Percentiles rank a stretch among this genome's conserved stretches.
These are phyloP conservation scores for Lutraria rhynchaena DNA, from an alignment of 1,140 invertebrate species.

Conservation along the genomic window DNA sequence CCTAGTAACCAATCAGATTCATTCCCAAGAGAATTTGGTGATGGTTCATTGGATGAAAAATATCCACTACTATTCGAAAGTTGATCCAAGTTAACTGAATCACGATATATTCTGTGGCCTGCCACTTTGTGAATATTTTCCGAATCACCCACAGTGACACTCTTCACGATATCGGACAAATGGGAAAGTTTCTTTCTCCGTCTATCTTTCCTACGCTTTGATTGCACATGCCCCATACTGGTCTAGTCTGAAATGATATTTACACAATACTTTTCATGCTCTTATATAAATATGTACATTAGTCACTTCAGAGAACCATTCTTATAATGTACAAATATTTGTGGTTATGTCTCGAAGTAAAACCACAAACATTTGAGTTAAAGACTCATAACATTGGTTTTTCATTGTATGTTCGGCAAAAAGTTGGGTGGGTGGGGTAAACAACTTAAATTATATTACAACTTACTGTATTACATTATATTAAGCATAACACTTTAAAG, in stretches of 20 bases:
- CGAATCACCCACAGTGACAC: slow-evolving; percentile 1
- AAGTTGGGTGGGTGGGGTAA: no score
- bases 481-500: no score
- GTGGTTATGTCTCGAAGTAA: no score
- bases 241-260: slow-evolving; percentile 3
- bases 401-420: no score
- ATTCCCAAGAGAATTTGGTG: slow-evolving; percentile 28
- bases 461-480: no score
- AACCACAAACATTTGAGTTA: no score
- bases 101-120: slow-evolving; percentile 41
- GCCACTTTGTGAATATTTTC: slow-evolving; percentile 57
- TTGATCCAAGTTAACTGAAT: slow-evolving; percentile 46
- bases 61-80: slow-evolving; percentile 58
- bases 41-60: slow-evolving; percentile 46
- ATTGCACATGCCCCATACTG: slow-evolving; percentile 60
- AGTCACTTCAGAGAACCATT: no score
- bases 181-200: slow-evolving; percentile 40
- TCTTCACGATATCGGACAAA: slow-evolving; percentile 43
- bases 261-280: no score
- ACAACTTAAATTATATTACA: no score
- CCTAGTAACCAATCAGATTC: slow-evolving; percentile 20
- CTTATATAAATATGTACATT: no score
- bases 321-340: no score
- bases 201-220: slow-evolving; percentile 48
- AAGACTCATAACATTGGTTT: no score